A percentile compares a stretch with the other conserved stretches of the same genome.
Evolutionary conservation across 2,797 vertebrate species (phyloP).

Genomic region (Rhincodon typus): DNA sequence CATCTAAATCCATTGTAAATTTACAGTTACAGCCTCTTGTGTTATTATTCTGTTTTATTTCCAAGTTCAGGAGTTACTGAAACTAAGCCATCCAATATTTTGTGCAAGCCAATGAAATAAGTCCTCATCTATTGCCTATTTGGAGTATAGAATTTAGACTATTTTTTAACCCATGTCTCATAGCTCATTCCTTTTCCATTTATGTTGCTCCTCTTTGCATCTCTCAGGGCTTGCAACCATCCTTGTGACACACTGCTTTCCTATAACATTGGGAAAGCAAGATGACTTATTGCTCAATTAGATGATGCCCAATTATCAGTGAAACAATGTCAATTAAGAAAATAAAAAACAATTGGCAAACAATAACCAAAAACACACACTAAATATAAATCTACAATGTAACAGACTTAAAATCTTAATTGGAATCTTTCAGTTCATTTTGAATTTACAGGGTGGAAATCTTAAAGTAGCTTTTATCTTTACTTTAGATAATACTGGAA

Average conservation of each 20-base stretch:
- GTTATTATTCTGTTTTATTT: background rate
- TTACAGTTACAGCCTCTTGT: background rate
- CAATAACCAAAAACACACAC: background rate
- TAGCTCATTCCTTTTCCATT: background rate
- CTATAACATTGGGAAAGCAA: no score
- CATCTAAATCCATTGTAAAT: background rate
- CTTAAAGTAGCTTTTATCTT: no score
- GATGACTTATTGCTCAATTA: no score
- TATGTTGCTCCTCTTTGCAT: background rate
- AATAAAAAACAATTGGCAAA: background rate
- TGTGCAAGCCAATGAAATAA: background rate
- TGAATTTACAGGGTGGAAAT: background rate
- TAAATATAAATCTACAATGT: background rate
- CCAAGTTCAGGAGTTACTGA: background rate
- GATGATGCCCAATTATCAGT: background rate
- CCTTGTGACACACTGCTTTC: no score
- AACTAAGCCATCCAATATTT: background rate
- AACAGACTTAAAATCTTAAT: background rate
- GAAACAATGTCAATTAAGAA: background rate
- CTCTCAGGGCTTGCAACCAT: background rate
- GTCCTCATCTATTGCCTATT: no score
- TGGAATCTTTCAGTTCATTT: background rate
- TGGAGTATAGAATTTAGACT: background rate
- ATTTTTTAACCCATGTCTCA: background rate
- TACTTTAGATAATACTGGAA: no score